Evolutionary conservation across 1,140 invertebrate species (phyloP).

Genomic region (Euwallacea similis): DNA sequence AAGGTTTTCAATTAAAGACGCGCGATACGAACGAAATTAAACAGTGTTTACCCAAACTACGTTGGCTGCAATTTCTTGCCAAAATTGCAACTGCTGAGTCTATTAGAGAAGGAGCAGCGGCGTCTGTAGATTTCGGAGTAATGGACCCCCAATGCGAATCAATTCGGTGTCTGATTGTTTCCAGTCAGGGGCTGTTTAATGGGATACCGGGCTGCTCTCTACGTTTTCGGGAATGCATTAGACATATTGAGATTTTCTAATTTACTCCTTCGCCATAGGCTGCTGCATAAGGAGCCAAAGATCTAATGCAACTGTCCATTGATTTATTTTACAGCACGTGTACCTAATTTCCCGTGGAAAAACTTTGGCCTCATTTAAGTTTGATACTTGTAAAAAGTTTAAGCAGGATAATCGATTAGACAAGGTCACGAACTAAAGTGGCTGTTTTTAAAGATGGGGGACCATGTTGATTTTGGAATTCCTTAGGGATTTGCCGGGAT

Average conservation of each 20-base stretch:
- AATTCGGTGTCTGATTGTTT: conserved; percentile 54
- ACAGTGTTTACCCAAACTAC: conserved; percentile 45
- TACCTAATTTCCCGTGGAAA: conserved; percentile 15
- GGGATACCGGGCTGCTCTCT: conserved; percentile 45
- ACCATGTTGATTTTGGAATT: conserved; percentile 31
- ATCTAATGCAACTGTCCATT: too few relatives aligned
- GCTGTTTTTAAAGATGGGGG: neutral
- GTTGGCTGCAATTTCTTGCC: conserved; percentile 44
- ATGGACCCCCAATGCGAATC: conserved; percentile 54
- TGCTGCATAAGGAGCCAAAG: neutral
- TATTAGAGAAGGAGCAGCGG: conserved; percentile 45
- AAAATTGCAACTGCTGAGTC: conserved; percentile 43
- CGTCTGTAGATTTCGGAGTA: conserved; percentile 48
- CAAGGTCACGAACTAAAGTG: conserved; percentile 37
- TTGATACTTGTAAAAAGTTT: conserved; percentile 36
- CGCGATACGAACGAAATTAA: conserved; percentile 39
- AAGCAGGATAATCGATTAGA: conserved; percentile 29
- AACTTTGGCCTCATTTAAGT: conserved; percentile 37
- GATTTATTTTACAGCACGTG: conserved; percentile 1
- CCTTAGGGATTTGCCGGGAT: conserved; percentile 47
- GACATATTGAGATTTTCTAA: conserved; percentile 40
- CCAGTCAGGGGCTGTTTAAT: conserved; percentile 51
- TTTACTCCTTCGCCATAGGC: neutral
- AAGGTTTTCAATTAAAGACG: conserved; percentile 40
- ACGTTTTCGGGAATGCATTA: conserved; percentile 45